Evolutionary conservation across 2,797 vertebrate species (phyloP).

Genomic region (Centroberyx gerrardi): DNA sequence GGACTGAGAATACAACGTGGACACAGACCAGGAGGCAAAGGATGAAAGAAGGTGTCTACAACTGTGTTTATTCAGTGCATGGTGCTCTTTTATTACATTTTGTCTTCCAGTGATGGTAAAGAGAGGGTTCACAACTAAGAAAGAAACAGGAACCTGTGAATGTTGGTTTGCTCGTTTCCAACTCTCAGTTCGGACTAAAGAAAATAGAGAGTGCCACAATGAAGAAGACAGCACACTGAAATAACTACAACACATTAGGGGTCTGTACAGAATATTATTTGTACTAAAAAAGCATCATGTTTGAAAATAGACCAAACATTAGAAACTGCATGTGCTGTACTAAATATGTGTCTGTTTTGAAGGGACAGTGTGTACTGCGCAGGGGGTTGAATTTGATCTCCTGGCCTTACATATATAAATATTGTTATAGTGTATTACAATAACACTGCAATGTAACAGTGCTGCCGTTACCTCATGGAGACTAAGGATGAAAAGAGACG

Average conservation of each 20-base stretch:
- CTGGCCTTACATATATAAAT: neutral
- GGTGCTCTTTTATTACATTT: slow-evolving; percentile 68
- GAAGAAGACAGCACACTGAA: slow-evolving; percentile 56
- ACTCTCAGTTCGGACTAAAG: slow-evolving; percentile 14
- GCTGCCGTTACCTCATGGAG: too few relatives aligned
- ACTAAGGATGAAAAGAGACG: neutral
- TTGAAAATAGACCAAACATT: slow-evolving; percentile 65
- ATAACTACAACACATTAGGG: slow-evolving; percentile 48
- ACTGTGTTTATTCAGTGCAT: slow-evolving; percentile 73
- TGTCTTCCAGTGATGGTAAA: slow-evolving; percentile 46
- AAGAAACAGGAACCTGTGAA: slow-evolving; percentile 37
- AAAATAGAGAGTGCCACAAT: slow-evolving; percentile 43
- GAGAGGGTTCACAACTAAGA: slow-evolving; percentile 54
- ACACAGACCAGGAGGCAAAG: neutral
- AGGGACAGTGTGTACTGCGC: slow-evolving; percentile 62
- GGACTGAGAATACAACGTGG: too few relatives aligned
- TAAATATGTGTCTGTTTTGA: slow-evolving; percentile 25
- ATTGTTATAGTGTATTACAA: neutral
- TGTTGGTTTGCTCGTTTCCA: slow-evolving; percentile 33
- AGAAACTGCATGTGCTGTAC: slow-evolving; percentile 58
- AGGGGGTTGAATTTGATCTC: slow-evolving; percentile 15
- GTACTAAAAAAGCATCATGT: slow-evolving; percentile 68
- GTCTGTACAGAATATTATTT: slow-evolving; percentile 68
- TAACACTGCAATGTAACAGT: slow-evolving; percentile 2
- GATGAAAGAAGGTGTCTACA: slow-evolving; percentile 45